Evolutionary conservation across 2,888 invertebrate species (phyloP), one percentile per base, ranked within the genome.

Genomic region (Papilio protenor): DNA sequence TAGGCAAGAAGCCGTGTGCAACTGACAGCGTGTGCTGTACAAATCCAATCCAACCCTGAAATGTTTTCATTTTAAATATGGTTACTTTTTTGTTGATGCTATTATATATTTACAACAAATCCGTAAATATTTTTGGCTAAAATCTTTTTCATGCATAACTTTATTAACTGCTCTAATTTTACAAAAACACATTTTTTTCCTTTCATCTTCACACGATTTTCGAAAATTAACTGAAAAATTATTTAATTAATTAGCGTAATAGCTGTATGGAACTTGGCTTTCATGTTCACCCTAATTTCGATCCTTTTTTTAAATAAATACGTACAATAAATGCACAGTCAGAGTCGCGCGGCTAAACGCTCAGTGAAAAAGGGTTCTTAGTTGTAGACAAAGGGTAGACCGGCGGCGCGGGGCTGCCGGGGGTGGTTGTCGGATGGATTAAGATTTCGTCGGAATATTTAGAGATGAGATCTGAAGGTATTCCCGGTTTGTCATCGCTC

Each of bases 371-470:
- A 4, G 27, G 59, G 27, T 23, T 59, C 3, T 59, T 59, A 90
- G 88, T 85, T 81, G 79, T 77, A 86, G 86, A 89, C 88, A 88
- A 87, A 86, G 84, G 85, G 66, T 69, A 69, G 66, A 23, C 45
- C 70, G 64, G 66, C 14, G 81, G 81, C 1, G 70, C 52, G 73
- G 82, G 75, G 78, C 78, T 76, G 78, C 81, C 82, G 81, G 79
- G 79, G 80, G 76, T 75, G 80, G 81, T 76, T 80, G 81, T 81
- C 82, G 84, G 75, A 81, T 77, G 90, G 90, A 91, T 91, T 91
- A 92, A 93, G 93, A 92, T 92, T 89, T 90, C 87, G 88, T 86
- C 84, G 87, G 89, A 92, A 91, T 91, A 92, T 92, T 92, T 91
- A 89, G 84, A 86, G 90, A 91, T 89, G 90, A 91, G 89, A 90